A percentile compares a stretch with the other conserved stretches of the same genome.
Conservation (phyloP, 30 jellyfish, hydroid and myxozoan species). For the Turritopsis rubra region DNA sequence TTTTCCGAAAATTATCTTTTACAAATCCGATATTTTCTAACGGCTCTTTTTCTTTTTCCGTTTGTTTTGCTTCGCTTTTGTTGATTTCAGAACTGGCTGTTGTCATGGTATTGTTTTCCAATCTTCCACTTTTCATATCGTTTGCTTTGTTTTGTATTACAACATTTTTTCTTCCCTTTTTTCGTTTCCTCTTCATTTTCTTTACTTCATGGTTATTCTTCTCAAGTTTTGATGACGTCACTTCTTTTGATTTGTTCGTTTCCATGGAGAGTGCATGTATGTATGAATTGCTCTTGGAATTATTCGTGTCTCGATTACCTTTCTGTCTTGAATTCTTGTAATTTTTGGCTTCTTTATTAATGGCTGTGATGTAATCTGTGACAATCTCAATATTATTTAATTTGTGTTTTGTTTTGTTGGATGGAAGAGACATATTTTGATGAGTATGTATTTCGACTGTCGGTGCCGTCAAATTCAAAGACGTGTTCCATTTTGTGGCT, state of each 20-base stretch:
- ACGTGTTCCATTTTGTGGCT: not conserved
- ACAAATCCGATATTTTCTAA: not conserved
- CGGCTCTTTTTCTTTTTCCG: not conserved
- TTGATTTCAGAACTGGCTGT: not conserved
- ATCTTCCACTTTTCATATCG: not conserved
- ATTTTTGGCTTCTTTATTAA: not conserved
- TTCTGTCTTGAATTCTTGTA: not conserved
- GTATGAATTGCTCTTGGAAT: no score
- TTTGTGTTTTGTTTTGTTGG: not conserved
- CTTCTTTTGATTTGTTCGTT: not conserved
- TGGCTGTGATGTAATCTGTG: not conserved
- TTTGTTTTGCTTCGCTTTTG: not conserved
- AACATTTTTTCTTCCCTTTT: not conserved
- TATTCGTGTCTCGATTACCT: not conserved
- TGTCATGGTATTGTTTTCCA: not conserved
- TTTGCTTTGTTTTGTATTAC: not conserved
- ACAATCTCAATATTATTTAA: not conserved
- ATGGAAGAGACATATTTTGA: not conserved
- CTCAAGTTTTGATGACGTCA: not conserved
- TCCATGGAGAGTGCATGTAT: not conserved
- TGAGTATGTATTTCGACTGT: not conserved
- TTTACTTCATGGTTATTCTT: conserved; percentile 3
- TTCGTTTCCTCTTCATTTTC: not conserved
- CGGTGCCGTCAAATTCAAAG: not conserved
- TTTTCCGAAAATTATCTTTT: not conserved